Percentiles rank a stretch among this genome's conserved stretches.
These are phyloP conservation scores for Camponotus floridanus DNA, from an alignment of 1,140 invertebrate genomes.

Conservation along the genomic window DNA sequence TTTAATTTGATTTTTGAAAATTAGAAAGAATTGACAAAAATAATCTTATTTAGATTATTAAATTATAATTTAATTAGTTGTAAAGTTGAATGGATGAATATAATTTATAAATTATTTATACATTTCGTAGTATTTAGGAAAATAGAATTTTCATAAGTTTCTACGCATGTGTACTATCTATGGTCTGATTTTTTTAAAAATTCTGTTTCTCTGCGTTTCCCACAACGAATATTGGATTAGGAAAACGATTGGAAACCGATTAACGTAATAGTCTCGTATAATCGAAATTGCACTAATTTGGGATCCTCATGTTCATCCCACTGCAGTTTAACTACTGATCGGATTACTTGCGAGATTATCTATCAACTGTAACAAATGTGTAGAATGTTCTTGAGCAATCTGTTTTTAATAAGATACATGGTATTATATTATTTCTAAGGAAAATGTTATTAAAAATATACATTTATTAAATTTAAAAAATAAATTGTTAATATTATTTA, in stretches of 20 bases:
- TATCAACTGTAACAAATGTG: slow-evolving; percentile 24
- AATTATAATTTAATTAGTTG: slow-evolving; percentile 3
- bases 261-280: slow-evolving; percentile 25
- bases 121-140: background rate
- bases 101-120: background rate
- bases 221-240: background rate
- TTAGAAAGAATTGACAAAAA: background rate
- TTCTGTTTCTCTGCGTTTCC: background rate
- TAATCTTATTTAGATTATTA: background rate
- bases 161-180: background rate
- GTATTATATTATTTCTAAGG: background rate
- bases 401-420: background rate
- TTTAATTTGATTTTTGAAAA: background rate
- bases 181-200: background rate
- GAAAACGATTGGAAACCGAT: slow-evolving; percentile 10
- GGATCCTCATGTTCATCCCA: background rate
- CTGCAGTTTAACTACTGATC: slow-evolving; percentile 35
- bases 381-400: background rate
- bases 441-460: background rate
- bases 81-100: background rate
- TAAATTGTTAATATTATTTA: background rate
- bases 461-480: background rate
- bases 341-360: slow-evolving; percentile 39
- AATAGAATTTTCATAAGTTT: background rate
- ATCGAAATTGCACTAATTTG: slow-evolving; percentile 39